A percentile compares a stretch with the other conserved stretches of the same genome.
Conservation (phyloP, 2,113 vertebrate species). For the Asarcornis scutulata region DNA sequence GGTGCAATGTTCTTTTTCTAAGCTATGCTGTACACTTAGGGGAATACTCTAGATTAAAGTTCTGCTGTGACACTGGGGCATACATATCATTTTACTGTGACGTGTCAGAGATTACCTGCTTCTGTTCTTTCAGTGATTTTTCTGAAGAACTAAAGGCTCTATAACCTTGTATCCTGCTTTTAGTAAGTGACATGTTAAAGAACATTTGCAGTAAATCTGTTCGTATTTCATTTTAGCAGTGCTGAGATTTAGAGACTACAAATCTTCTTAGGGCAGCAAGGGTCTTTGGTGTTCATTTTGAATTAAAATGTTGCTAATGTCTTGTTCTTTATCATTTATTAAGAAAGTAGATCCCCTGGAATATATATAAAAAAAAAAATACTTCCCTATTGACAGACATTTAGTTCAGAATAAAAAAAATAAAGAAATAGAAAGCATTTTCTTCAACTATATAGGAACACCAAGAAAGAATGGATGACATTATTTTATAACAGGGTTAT, state of each 20-base stretch:
- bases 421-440: not conserved
- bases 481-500: not conserved
- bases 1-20: not conserved
- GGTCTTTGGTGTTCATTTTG: not conserved
- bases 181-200: not conserved
- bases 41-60: not conserved
- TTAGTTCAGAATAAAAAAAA: not conserved
- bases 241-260: not conserved
- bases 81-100: conserved; percentile 10
- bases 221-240: not conserved
- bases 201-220: not conserved
- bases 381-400: not conserved
- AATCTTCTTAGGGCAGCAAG: not conserved
- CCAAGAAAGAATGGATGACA: not conserved
- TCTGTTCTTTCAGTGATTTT: conserved; percentile 30
- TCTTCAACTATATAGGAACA: not conserved
- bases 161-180: conserved; percentile 31
- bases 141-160: conserved; percentile 10
- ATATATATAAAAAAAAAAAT: not conserved
- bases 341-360: not conserved
- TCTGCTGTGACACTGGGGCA: conserved; percentile 28
- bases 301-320: not conserved
- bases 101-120: conserved; percentile 46
- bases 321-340: not conserved
- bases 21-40: not conserved